Base-by-base conservation (phyloP, 2,797 vertebrate genomes). In the Glossophaga mutica region DNA sequence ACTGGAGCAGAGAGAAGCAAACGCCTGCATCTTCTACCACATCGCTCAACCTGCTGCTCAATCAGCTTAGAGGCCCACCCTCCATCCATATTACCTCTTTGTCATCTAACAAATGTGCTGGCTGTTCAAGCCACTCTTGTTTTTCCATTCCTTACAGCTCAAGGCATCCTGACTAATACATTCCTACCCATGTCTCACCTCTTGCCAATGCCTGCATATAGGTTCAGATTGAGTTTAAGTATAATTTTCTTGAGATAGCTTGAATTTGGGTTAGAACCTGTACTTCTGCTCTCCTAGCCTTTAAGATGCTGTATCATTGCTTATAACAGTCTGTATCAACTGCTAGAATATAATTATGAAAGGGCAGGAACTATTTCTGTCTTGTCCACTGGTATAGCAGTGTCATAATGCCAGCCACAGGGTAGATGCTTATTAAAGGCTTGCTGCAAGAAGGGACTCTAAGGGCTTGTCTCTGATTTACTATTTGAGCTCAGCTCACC, bases 51-150 rank as follows among this genome's bases (percentile, higher is more conserved):
- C 62, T n/a, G 6, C 32, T 42, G 59, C n/a, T 32, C 84, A 57
- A 0, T 32, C 32, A 46, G 2, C 26, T 42, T 16, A 8, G 70
- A 70, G 34, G 37, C 0, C 1, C 26, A 29, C 21, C 6, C 26
- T 52, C 18, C 10, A 16, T 94, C 18, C 24, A 24, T 15, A 65
- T 2, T 29, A 14, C 74, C 52, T 59, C 15, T 70, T 46, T 52
- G 34, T 34, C 19, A 37, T 29, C 44, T 62, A 48, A 16, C 29
- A 87, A 42, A 48, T 9, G 2, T 12, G 3, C 44, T 24, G 70
- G 42, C 10, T 32, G 1, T 62, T 78, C 22, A 68, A 68, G 19
- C 15, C 21, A 32, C 2, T 82, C 52, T 46, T 50, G 14, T 14
- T 55, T 67, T 94, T 52, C 55, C n/a, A 6, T 44, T 87, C 29